Evolutionary conservation across 2,888 invertebrate species (phyloP).

Genomic region (Thymelicus sylvestris): DNA sequence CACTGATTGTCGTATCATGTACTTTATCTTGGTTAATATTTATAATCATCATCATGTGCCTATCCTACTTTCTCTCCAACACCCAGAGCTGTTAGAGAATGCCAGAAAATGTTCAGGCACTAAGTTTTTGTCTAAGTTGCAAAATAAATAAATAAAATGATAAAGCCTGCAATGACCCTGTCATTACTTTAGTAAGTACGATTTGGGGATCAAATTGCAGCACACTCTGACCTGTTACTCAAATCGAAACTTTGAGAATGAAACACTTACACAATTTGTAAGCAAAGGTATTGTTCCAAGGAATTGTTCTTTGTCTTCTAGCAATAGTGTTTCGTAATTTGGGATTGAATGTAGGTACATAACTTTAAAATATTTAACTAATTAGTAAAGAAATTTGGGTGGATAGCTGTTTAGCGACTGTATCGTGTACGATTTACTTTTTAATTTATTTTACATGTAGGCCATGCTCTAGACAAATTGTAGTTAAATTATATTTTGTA

Average conservation of each 20-base stretch:
- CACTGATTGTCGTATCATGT: too few relatives aligned
- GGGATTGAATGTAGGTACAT: slow-evolving; percentile 4
- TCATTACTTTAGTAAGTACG: neutral
- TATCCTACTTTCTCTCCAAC: too few relatives aligned
- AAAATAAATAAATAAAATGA: neutral
- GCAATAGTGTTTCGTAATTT: slow-evolving; percentile 27
- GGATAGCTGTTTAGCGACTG: neutral
- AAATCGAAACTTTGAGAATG: slow-evolving; percentile 29
- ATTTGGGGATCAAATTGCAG: slow-evolving; percentile 21
- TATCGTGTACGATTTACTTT: neutral
- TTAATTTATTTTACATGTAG: neutral
- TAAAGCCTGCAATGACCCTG: neutral
- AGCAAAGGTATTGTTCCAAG: slow-evolving; percentile 31
- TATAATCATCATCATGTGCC: too few relatives aligned
- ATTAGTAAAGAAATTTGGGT: neutral
- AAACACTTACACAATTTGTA: slow-evolving; percentile 25
- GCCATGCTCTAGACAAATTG: neutral
- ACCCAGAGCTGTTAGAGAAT: too few relatives aligned
- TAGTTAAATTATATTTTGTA: too few relatives aligned
- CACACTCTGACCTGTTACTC: slow-evolving; percentile 41
- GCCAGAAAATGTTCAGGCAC: too few relatives aligned
- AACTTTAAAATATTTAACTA: neutral
- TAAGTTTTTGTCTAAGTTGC: neutral
- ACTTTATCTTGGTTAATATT: too few relatives aligned
- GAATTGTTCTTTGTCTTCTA: slow-evolving; percentile 30